Conservation (phyloP, 2,113 vertebrate species). For the Saccopteryx leptura region DNA sequence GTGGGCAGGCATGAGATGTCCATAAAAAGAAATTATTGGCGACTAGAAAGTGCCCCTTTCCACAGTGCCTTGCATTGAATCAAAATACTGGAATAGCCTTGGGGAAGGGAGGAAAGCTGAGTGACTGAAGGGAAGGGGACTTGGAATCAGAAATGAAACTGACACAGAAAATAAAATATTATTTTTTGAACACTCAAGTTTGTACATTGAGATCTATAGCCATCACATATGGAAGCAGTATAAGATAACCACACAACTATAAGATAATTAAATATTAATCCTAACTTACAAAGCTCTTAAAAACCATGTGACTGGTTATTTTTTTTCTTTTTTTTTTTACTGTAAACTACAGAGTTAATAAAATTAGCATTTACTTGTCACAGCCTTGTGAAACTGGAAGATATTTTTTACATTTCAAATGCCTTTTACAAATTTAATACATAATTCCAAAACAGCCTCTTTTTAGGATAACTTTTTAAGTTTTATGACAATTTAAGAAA, state of each 20-base stretch:
- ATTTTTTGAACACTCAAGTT: neutral
- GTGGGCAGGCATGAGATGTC: neutral
- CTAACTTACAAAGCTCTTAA: conserved; percentile 10
- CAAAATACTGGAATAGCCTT: neutral
- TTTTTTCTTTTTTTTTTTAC: neutral
- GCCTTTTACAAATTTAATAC: neutral
- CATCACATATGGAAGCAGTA: neutral
- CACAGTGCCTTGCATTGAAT: neutral
- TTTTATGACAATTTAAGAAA: conserved; percentile 19
- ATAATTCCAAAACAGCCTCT: neutral
- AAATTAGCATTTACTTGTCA: neutral
- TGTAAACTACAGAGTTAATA: neutral
- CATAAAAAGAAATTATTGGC: neutral
- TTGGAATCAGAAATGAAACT: conserved; percentile 32
- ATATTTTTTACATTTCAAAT: neutral
- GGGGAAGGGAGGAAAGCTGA: neutral
- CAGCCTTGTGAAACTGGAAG: neutral
- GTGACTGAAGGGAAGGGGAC: neutral
- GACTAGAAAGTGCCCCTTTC: fast-evolving
- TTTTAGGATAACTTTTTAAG: conserved; percentile 18
- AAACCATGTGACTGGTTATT: neutral
- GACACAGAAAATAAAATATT: neutral
- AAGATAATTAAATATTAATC: conserved; percentile 30
- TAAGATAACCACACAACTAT: neutral
- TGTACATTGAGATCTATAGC: neutral